These are phyloP conservation scores for Thera obeliscata DNA, from an alignment of 2,888 invertebrate species.

Conservation along the genomic window DNA sequence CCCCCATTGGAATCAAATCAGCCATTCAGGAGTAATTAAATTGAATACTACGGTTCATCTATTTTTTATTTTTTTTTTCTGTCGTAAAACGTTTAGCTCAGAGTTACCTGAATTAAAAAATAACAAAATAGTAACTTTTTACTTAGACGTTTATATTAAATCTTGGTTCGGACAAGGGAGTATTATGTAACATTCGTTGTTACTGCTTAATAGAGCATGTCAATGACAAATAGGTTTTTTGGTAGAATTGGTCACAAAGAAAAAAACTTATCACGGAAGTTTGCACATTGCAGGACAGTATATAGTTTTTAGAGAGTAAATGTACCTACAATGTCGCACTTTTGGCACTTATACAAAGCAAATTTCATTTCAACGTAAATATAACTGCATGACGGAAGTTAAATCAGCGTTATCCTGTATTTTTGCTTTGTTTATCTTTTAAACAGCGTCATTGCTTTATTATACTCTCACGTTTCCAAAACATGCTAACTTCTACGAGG, in stretches of 20 bases:
- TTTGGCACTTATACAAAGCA: conserved; percentile 27
- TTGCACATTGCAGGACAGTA: not conserved
- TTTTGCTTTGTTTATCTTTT: conserved; percentile 19
- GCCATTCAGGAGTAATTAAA: no score
- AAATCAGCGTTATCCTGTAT: conserved; percentile 14
- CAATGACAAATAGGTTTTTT: conserved; percentile 30
- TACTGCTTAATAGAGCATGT: conserved; percentile 35
- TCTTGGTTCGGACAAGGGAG: not conserved
- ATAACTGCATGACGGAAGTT: conserved; percentile 24
- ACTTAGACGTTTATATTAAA: no score
- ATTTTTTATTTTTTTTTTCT: no score
- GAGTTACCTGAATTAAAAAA: no score
- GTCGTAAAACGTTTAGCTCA: no score
- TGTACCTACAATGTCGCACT: not conserved
- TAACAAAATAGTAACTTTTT: no score
- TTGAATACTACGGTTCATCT: no score
- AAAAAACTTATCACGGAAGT: not conserved
- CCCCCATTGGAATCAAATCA: no score
- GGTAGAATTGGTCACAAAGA: not conserved
- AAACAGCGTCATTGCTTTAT: conserved; percentile 7
- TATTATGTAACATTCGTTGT: conserved; percentile 35
- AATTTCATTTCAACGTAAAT: conserved; percentile 18
- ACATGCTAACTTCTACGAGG: not conserved
- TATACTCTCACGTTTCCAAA: conserved; percentile 10
- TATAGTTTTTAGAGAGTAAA: not conserved